Evolutionary conservation across 2,888 invertebrate species (phyloP).

Genomic region (Molorchus minor): DNA sequence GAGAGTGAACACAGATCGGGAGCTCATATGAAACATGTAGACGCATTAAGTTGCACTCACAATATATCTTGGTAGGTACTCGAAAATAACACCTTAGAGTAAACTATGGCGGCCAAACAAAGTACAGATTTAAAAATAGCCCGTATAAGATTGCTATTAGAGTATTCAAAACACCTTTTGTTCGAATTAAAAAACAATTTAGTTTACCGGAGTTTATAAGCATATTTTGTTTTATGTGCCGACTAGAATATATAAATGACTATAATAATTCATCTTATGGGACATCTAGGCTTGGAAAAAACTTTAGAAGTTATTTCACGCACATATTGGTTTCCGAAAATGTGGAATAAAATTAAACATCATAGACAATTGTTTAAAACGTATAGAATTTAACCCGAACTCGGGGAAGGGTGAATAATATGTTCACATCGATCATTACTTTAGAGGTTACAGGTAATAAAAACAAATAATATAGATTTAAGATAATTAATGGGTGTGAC

Average conservation of each 20-base stretch:
- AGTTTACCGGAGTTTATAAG: constrained; percentile 21
- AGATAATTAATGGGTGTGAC: too few relatives aligned
- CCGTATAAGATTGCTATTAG: constrained; percentile 14
- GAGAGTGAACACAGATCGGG: constrained; percentile 23
- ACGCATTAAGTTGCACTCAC: constrained; percentile 28
- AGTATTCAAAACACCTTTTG: not conserved
- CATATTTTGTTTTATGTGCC: constrained; percentile 36
- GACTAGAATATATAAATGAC: constrained; percentile 41
- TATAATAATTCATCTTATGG: constrained; percentile 43
- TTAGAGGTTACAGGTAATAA: too few relatives aligned
- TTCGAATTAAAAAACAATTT: constrained; percentile 22
- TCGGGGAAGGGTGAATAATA: too few relatives aligned
- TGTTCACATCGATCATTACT: too few relatives aligned
- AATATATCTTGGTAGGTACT: constrained; percentile 23
- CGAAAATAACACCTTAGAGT: constrained; percentile 28
- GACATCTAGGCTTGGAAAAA: constrained; percentile 52
- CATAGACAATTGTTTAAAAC: constrained; percentile 49
- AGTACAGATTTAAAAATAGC: constrained; percentile 13
- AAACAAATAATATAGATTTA: too few relatives aligned
- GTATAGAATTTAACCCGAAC: constrained; percentile 41
- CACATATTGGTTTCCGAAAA: constrained; percentile 53
- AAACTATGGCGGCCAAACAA: constrained; percentile 24
- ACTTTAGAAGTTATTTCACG: constrained; percentile 40
- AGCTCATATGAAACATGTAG: constrained; percentile 27
- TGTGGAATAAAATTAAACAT: constrained; percentile 42